Base-by-base conservation (phyloP, 2,888 invertebrate species). In the Keiferia lycopersicella region DNA sequence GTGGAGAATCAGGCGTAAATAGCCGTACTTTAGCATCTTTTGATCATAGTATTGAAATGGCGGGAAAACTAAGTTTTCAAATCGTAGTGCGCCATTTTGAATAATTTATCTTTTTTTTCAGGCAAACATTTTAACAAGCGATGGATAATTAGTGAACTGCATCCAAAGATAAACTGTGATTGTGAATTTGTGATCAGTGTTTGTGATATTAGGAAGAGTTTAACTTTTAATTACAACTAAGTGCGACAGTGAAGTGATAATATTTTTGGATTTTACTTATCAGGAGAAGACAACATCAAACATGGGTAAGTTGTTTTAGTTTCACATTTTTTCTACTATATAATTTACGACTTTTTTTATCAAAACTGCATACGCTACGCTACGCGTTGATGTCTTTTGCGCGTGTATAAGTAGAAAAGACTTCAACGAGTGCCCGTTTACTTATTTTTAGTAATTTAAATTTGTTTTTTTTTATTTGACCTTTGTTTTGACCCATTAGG, bases 271-370 rank as follows among this genome's bases (percentile, higher is more conserved):
- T 4, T 53, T 12, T 14, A 12, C 14, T 1, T 14, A 7, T 14
- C n/a, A 30, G 56, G 14, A 26, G 56, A 56, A 18, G 12, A 51
- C 11, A 51, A 51, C 20, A 22, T 20, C 30, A 34, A 30, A 11
- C 56, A 56, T 56, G 56, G 56, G 56, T 56, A 30, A 56, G 56
- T n/a, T 34, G 41, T 20, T 20, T 50, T 18, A 2, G 20, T 18
- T 16, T 50, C 34, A 7, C 10, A 34, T 34, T 26, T 26, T 26
- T 26, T 26, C 26, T 26, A 4, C 2, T 26, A 26, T 26, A 6
- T 26, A 26, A 4, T 6, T 26, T 4, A 26, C 6, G 26, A 26
- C 6, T 26, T 4, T 26, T 26, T 26, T 26, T 4, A 26, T 26
- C 26, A 26, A 26, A 26, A 26, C 2, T 26, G 6, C 2, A 4